These are phyloP conservation scores for Pyralis farinalis DNA, from an alignment of 2,888 invertebrate genomes.

Conservation along the genomic window DNA sequence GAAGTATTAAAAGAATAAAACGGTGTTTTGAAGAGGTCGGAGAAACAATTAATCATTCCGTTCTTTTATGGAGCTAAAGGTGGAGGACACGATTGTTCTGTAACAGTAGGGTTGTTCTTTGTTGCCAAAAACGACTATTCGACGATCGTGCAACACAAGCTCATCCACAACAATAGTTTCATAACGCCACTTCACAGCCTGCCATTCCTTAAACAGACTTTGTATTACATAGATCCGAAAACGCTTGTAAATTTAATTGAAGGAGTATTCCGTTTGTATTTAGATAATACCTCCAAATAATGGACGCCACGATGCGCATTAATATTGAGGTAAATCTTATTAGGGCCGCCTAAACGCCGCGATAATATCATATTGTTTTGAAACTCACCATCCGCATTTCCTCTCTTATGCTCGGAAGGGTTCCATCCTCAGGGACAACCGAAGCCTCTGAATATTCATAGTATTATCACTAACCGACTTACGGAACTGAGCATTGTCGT, in stretches of 20 bases:
- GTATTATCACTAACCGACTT: constrained; percentile 72
- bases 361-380: constrained; percentile 80
- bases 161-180: constrained; percentile 37
- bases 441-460: constrained; percentile 72
- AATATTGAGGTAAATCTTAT: constrained; percentile 80
- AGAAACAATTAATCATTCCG: constrained; percentile 76
- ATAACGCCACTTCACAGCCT: constrained; percentile 34
- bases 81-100: constrained; percentile 71
- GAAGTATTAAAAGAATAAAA: constrained; percentile 77
- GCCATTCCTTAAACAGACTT: constrained; percentile 27
- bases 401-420: constrained; percentile 76
- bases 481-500: constrained; percentile 61
- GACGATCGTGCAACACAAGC: constrained; percentile 30
- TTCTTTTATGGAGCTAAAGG: constrained; percentile 72
- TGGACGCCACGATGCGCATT: constrained; percentile 75
- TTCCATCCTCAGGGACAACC: constrained; percentile 68
- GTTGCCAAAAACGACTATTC: constrained; percentile 46
- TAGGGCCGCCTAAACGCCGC: constrained; percentile 74
- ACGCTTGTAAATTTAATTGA: constrained; percentile 45
- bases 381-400: constrained; percentile 72
- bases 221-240: constrained; percentile 16
- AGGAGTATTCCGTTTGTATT: constrained; percentile 50
- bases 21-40: constrained; percentile 78
- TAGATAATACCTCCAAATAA: constrained; percentile 73
- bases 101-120: constrained; percentile 66